These are phyloP conservation scores for Apis dorsata DNA, from an alignment of 1,140 invertebrate species.

Conservation along the genomic window DNA sequence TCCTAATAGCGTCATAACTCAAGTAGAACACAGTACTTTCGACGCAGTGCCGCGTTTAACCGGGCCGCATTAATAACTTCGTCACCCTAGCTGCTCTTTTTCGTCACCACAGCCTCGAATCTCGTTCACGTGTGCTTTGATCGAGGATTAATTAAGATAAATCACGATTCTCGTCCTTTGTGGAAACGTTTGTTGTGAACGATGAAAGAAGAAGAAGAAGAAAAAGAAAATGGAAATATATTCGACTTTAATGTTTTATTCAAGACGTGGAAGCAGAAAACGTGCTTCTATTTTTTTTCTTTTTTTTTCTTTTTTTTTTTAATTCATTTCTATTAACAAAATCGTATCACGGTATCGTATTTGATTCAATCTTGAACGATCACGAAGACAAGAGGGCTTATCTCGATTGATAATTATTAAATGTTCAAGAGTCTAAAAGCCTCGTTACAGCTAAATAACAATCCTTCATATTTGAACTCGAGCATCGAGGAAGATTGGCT, in stretches of 20 bases:
- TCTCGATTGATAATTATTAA: conserved; percentile 53
- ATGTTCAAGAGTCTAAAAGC: conserved; percentile 11
- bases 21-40: conserved; percentile 38
- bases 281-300: no score
- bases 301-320: no score
- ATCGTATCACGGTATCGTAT: no score
- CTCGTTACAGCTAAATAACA: conserved; percentile 55
- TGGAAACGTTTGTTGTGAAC: no score
- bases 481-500: conserved; percentile 4
- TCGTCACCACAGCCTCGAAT: not conserved
- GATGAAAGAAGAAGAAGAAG: no score
- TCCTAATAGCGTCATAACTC: conserved; percentile 55
- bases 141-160: conserved; percentile 50
- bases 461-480: conserved; percentile 39
- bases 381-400: no score
- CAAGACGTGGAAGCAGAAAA: no score
- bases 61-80: conserved; percentile 15
- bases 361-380: no score
- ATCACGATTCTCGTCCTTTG: not conserved
- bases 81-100: conserved; percentile 1
- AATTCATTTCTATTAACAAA: no score
- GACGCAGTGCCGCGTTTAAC: conserved; percentile 21
- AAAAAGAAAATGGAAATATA: no score
- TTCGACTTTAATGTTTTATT: no score
- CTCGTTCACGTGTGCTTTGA: not conserved